Conservation (phyloP, 2,888 invertebrate genomes). For the Melipona bicolor region DNA sequence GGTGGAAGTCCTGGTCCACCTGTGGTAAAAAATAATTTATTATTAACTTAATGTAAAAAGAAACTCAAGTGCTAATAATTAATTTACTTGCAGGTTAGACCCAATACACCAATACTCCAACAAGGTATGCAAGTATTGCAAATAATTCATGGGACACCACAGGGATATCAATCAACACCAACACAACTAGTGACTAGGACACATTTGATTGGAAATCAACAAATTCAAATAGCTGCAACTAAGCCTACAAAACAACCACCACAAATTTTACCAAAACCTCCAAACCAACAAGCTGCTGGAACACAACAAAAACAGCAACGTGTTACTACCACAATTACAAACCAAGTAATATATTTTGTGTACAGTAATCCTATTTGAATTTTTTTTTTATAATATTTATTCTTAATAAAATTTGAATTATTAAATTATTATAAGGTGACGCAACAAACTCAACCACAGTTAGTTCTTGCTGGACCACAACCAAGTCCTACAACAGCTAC, state of each 20-base stretch:
- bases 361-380: no score
- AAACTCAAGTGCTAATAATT: constrained; percentile 12
- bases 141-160: constrained; percentile 82
- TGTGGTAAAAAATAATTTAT: constrained; percentile 73
- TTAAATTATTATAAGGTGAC: constrained; percentile 75
- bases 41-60: not conserved
- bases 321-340: constrained; percentile 82
- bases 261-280: constrained; percentile 87
- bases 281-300: constrained; percentile 80
- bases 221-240: constrained; percentile 82
- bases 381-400: not conserved
- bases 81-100: constrained; percentile 76
- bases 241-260: constrained; percentile 85
- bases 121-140: constrained; percentile 83
- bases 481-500: constrained; percentile 82
- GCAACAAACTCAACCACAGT: constrained; percentile 83
- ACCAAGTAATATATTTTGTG: constrained; percentile 75
- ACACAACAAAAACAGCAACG: constrained; percentile 81
- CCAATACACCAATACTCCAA: constrained; percentile 82
- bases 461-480: constrained; percentile 84
- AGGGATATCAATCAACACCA: constrained; percentile 80
- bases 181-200: constrained; percentile 81
- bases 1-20: constrained; percentile 83
- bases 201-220: constrained; percentile 82
- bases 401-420: constrained; percentile 14